phyloP scores from a whole-genome alignment of 1,140 invertebrate genomes.

The Sminthurides bifidus region DNA sequence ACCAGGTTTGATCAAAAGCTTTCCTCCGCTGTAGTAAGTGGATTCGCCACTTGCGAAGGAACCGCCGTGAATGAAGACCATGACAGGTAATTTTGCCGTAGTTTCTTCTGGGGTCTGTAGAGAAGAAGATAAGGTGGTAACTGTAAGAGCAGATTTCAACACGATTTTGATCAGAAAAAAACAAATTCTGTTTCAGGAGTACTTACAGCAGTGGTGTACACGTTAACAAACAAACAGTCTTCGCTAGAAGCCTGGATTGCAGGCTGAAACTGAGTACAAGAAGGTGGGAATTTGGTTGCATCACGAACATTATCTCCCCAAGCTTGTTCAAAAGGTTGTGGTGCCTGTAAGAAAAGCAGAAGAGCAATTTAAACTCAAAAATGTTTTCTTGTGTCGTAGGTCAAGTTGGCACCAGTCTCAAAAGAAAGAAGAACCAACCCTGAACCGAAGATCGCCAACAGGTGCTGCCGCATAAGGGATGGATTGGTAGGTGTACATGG shows the following conservation, averaged over 20 bases:
- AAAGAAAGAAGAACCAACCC: neutral
- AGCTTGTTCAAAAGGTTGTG: slow-evolving; percentile 25
- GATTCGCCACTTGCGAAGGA: slow-evolving; percentile 18
- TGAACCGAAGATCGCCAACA: slow-evolving; percentile 8
- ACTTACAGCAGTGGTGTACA: slow-evolving; percentile 52
- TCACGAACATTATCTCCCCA: slow-evolving; percentile 21
- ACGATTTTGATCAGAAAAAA: slow-evolving; percentile 26
- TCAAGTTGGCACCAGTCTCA: neutral
- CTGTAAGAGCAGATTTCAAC: slow-evolving; percentile 38
- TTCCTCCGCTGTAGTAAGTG: slow-evolving; percentile 1
- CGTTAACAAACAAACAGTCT: slow-evolving; percentile 73
- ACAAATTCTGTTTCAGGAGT: neutral
- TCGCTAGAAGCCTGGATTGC: slow-evolving; percentile 36
- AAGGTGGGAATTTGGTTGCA: neutral
- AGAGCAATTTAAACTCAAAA: neutral
- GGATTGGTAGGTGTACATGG: neutral
- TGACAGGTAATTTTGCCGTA: slow-evolving; percentile 6
- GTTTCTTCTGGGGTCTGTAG: neutral
- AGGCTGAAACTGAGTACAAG: neutral
- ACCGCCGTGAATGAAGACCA: slow-evolving; percentile 15
- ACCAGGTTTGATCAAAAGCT: slow-evolving; percentile 45
- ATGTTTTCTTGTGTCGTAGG: neutral
- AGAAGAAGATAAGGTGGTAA: neutral
- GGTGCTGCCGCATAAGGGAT: slow-evolving; percentile 12
- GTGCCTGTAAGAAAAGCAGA: slow-evolving; percentile 19